Base-by-base conservation (phyloP, 2,888 invertebrate genomes). In the Zhengitettix transpicula region DNA sequence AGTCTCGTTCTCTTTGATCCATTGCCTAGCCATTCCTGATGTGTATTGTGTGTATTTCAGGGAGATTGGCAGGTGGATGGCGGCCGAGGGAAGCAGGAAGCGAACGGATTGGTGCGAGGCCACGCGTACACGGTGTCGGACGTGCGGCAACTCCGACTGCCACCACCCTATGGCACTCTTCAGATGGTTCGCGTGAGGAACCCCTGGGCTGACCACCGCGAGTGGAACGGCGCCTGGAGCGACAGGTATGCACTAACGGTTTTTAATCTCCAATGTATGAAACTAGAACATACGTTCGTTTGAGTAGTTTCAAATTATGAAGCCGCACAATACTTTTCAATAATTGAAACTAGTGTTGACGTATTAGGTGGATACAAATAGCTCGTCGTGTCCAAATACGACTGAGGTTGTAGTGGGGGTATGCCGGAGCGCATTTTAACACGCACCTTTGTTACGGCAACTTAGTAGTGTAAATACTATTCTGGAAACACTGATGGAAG, bases 181-280 rank as follows among this genome's bases (percentile, higher is more conserved):
- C 40, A 40, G 40, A 71, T 70, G n/a, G 65, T 76, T 10, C 61
- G 75, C 15, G 68, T 76, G 11, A 63, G 74, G 42, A 76, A 75
- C 66, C 75, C 75, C 0, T 76, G 75, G 75, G 75, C 73, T 10
- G 72, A 73, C 65, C 71, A 69, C 12, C 72, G 71, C 7, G 75
- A 76, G 65, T 76, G 76, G 75, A 74, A 71, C 40, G 76, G 76
- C 7, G 70, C 71, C 1, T 76, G 75, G 76, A 71, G 72, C 67
- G 76, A 66, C 56, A 52, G 62, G 64, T 64, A 51, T 11, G 40
- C 17, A 15, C 8, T n/a, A 1, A 40, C 56, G 9, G 1, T 9
- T 40, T 10, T 7, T 10, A 15, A 10, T 3, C 40, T 10, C 1
- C n/a, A 7, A 28, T 28, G 11, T 54, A 47, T 54, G 16, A 16